Base-by-base conservation (phyloP, 2,797 vertebrate species). In the Botia almorhae region DNA sequence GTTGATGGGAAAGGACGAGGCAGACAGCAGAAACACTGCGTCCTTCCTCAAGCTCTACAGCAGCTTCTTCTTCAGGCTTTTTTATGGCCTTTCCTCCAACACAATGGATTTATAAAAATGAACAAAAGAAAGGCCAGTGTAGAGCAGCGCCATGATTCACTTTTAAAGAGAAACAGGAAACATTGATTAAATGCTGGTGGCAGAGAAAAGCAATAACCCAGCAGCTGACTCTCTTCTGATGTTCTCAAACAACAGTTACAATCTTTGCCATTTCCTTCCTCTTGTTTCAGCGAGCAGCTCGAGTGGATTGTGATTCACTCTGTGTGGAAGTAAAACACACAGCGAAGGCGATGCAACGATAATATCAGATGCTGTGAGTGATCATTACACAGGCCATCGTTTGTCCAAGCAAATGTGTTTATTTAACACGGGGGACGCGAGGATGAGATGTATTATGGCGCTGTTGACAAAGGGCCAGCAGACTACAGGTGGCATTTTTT, bases 111-210 rank as follows among this genome's bases (percentile, higher is more conserved):
- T 65, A 39, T n/a, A 53, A n/a, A 72, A 83, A 79, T 69, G 5
- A 79, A 68, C 64, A 79, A 43, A n/a, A 21, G 36, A 67, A 65
- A 64, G 26, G 68, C 39, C 56, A 29, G 72, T 64, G 39, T 48
- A 19, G 16, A 51, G 64, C 65, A 36, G 36, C 26, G 63, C 69
- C 78, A 75, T 63, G 70, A 69, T 73, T 76, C 64, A 55, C 70
- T 69, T 80, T 65, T 61, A 51, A 79, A 81, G 56, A 69, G 65
- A 79, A 65, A 65, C 51, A 51, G 51, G 58, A 81, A 81, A 67
- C 60, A 71, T 43, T 70, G 17, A 82, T 50, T 72, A 64, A 80
- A 64, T 6, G 65, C 81, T 79, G 60, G 23, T 71, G 78, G 67
- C 67, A 61, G 33, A 71, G 56, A 46, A 79, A 83, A 71, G 39